Percentiles rank a stretch among this genome's conserved stretches.
These are phyloP conservation scores for Recurvirostra avosetta DNA, from an alignment of 2,113 vertebrate species.

Conservation along the genomic window DNA sequence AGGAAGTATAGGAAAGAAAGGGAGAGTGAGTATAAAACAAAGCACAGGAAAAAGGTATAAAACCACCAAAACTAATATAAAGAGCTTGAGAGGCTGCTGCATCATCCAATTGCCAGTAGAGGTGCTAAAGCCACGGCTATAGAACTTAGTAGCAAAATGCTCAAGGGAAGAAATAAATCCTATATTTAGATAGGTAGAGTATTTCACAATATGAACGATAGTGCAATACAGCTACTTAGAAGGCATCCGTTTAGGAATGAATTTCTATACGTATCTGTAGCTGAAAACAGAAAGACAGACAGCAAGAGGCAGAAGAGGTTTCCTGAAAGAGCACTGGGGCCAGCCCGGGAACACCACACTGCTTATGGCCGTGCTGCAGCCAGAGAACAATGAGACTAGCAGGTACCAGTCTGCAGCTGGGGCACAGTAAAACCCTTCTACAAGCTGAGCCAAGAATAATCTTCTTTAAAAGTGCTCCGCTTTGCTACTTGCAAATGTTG, in stretches of 20 bases:
- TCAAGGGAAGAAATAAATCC: not conserved
- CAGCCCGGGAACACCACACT: not conserved
- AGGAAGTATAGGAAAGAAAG: not conserved
- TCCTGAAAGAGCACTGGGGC: not conserved
- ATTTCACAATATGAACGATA: not conserved
- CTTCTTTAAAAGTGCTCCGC: not conserved
- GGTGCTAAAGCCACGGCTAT: not conserved
- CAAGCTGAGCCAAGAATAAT: conserved; percentile 18
- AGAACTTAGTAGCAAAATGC: not conserved
- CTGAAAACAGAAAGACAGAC: not conserved
- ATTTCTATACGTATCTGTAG: not conserved
- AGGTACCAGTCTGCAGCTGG: conserved; percentile 49
- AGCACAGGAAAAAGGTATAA: not conserved
- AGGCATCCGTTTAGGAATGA: not conserved
- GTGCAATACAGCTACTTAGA: not conserved
- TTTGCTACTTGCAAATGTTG: conserved; percentile 12
- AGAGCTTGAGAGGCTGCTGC: not conserved
- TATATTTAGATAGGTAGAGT: not conserved
- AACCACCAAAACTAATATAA: not conserved
- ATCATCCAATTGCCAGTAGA: not conserved
- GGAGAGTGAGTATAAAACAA: not conserved
- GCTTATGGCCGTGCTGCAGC: not conserved
- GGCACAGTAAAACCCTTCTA: conserved; percentile 13
- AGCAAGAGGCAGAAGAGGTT: not conserved
- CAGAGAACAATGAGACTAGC: conserved; percentile 6